A percentile compares a stretch with the other conserved stretches of the same genome.
Evolutionary conservation across 2,888 invertebrate genomes (phyloP).

Genomic region (Andrena dorsata): DNA sequence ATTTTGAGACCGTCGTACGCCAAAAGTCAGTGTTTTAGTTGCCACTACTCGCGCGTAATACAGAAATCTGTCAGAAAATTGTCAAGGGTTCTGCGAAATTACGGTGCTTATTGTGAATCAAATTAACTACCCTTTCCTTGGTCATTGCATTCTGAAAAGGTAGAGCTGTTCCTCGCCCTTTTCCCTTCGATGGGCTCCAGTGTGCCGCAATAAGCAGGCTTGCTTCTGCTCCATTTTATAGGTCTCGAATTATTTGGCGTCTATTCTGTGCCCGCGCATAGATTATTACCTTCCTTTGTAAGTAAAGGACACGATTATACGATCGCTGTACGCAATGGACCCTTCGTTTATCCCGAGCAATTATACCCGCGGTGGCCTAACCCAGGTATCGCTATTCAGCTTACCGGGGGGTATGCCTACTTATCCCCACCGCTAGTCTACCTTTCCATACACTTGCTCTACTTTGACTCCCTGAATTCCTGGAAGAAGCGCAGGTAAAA

Average conservation of each 20-base stretch:
- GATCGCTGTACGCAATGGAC: neutral
- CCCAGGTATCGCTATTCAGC: neutral
- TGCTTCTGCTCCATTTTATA: neutral
- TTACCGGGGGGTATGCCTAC: neutral
- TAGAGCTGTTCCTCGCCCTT: neutral
- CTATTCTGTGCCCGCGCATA: neutral
- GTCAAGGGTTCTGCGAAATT: too few relatives aligned
- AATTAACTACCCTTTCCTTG: too few relatives aligned
- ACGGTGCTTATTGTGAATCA: too few relatives aligned
- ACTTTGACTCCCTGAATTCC: neutral
- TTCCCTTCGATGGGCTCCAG: rapidly evolving
- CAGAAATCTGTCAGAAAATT: too few relatives aligned
- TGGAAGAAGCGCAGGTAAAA: neutral
- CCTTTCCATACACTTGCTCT: neutral
- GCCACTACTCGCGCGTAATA: too few relatives aligned
- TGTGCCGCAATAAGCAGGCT: neutral
- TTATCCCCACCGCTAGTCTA: neutral
- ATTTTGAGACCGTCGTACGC: too few relatives aligned
- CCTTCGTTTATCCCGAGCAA: conserved; percentile 16
- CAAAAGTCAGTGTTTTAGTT: too few relatives aligned
- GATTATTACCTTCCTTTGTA: conserved; percentile 25
- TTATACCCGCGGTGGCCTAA: neutral
- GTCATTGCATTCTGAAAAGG: too few relatives aligned
- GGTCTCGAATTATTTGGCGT: neutral
- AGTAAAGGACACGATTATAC: conserved; percentile 5